A percentile compares a stretch with the other conserved stretches of the same genome.
These are phyloP conservation scores for Dryocosmus kuriphilus DNA, from an alignment of 2,888 invertebrate species.

Conservation along the genomic window DNA sequence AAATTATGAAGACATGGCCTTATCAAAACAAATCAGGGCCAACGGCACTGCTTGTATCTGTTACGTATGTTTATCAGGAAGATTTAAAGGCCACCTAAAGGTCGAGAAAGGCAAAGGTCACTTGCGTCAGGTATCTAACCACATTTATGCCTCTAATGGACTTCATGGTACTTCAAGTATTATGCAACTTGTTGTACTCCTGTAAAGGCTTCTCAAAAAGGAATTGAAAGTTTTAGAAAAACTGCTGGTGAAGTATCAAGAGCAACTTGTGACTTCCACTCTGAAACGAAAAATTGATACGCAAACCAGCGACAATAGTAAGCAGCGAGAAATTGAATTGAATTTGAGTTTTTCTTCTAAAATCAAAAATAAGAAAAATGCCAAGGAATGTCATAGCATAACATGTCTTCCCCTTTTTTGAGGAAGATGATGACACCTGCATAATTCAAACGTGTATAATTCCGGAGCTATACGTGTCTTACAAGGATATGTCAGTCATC, in stretches of 20 bases:
- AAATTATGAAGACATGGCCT: too few species aligned
- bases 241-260: neutral
- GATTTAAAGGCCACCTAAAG: neutral
- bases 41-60: neutral
- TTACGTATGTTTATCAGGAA: neutral
- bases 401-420: neutral
- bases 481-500: neutral
- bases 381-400: neutral
- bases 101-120: neutral
- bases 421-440: neutral
- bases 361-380: neutral
- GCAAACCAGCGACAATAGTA: neutral
- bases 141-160: conserved; percentile 9
- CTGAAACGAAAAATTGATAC: neutral
- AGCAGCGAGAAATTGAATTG: neutral
- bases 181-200: too few species aligned
- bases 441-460: neutral
- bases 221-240: neutral
- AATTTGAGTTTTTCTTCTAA: conserved; percentile 24
- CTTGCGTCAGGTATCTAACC: conserved; percentile 3
- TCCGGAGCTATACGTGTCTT: neutral
- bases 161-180: neutral
- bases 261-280: neutral
- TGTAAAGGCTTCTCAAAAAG: too few species aligned
- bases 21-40: too few species aligned